phyloP scores from a whole-genome alignment of 1,140 invertebrate genomes.

The Ectropis grisescens region DNA sequence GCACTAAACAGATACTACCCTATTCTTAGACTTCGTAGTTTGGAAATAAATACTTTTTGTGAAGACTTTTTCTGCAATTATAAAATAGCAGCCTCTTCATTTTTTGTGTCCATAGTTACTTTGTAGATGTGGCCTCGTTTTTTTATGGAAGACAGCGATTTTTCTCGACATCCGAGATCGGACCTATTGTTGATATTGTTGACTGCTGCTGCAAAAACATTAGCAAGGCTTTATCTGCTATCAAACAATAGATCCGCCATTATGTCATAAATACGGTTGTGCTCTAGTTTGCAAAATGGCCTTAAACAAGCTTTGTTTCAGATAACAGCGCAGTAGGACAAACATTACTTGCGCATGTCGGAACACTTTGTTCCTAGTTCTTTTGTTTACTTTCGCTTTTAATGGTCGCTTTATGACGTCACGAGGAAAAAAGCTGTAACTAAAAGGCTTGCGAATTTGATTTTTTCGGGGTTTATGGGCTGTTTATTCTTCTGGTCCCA shows the following conservation, averaged over 20 bases:
- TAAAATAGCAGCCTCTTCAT: background rate
- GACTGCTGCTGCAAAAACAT: slow-evolving; percentile 22
- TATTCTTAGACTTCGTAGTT: too few species aligned
- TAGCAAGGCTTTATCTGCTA: slow-evolving; percentile 38
- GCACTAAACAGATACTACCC: too few species aligned
- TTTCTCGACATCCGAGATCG: slow-evolving; percentile 15
- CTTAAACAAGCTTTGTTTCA: slow-evolving; percentile 35
- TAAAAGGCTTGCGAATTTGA: too few species aligned
- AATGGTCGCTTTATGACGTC: slow-evolving; percentile 17
- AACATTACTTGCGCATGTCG: slow-evolving; percentile 37
- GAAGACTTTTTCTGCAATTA: background rate
- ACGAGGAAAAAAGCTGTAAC: background rate
- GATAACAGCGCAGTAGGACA: slow-evolving; percentile 38
- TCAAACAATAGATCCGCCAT: slow-evolving; percentile 27
- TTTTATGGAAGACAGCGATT: slow-evolving; percentile 22
- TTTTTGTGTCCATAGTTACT: too few species aligned
- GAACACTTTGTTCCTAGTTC: slow-evolving; percentile 28
- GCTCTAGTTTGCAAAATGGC: slow-evolving; percentile 40
- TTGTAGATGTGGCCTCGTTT: slow-evolving; percentile 21
- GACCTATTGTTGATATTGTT: slow-evolving; percentile 25
- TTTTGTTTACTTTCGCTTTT: slow-evolving; percentile 38
- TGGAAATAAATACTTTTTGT: too few species aligned
- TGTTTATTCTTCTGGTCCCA: too few species aligned
- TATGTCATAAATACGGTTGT: slow-evolving; percentile 39
- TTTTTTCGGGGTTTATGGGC: too few species aligned